Conservation (phyloP, 2,113 vertebrate species). For the Notarius lentiginosus region DNA sequence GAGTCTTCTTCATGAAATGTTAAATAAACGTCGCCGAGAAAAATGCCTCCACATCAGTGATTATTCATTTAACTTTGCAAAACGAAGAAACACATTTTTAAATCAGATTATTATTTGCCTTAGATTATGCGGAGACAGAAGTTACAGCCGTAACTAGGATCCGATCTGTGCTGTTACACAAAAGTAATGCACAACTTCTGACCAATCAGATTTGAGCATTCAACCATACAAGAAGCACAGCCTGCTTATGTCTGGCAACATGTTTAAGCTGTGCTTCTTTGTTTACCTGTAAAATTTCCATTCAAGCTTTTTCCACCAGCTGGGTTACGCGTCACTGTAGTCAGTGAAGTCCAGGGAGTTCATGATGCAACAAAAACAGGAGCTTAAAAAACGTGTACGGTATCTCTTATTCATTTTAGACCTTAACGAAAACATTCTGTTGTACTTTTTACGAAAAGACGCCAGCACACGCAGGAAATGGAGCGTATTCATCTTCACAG, state of each 20-base stretch:
- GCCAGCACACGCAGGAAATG: background rate
- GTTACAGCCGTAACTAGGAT: no score
- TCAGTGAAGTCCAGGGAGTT: background rate
- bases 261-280: no score
- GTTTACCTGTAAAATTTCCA: background rate
- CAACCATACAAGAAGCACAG: no score
- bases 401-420: background rate
- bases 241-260: no score
- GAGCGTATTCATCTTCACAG: background rate
- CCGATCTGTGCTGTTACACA: background rate
- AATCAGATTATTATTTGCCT: background rate
- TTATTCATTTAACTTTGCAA: no score
- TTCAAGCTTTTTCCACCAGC: background rate
- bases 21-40: background rate
- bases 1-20: background rate
- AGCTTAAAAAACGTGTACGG: no score
- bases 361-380: background rate
- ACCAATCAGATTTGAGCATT: no score
- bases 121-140: background rate
- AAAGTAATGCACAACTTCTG: no score
- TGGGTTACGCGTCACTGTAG: background rate
- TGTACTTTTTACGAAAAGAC: background rate
- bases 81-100: no score
- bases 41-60: no score
- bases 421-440: background rate